Base-by-base conservation (phyloP, 1,140 invertebrate species). In the Trachymyrmex cornetzi region DNA sequence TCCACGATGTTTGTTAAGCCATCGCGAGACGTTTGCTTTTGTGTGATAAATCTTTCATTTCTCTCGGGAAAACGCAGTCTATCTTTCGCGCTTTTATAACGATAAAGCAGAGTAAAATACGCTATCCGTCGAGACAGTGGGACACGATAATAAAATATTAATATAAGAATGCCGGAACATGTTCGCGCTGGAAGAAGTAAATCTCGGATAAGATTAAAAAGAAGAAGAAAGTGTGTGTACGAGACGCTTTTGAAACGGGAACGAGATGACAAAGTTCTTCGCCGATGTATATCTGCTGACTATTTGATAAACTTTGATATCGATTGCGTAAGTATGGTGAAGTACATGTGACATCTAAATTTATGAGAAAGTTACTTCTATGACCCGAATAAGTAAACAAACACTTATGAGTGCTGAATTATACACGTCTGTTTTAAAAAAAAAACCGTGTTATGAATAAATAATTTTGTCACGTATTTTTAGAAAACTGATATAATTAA, bases 261-360 rank as follows among this genome's bases (percentile, higher is more conserved):
- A 72, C 30, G 38, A 44, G 69, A 30, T 61, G 77, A 82, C 53
- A 59, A 34, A 72, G 27, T 34, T 48, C 59, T 38, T 30, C 30
- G 27, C 61, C 24, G 38, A 48, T 16, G 16, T 80, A 34, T 67
- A 53, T 61, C 55, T 74, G 80, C 14, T 82, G 67, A 82, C 67
- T 82, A 82, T 82, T 82, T 82, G 48, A 82, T 82, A 74, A 82
- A 61, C 67, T 74, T 61, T n/a, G 55, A 82, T 59, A 82, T 82
- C 12, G 66, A 82, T 82, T 59, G 38, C 53, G 24, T 48, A 72
- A 82, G 19, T 22, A 72, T 30, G 16, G 24, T n/a, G 24, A n/a
- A 74, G 12, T 48, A 71, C 16, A 1, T 71, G 61, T 22, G 61
- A 30, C 12, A 79, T 14, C 14, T 22, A 30, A 30, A 64, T 79